Percentiles rank a stretch among this genome's conserved stretches.
These are phyloP conservation scores for Orthosia gothica DNA, from an alignment of 2,888 invertebrate genomes.

Conservation along the genomic window DNA sequence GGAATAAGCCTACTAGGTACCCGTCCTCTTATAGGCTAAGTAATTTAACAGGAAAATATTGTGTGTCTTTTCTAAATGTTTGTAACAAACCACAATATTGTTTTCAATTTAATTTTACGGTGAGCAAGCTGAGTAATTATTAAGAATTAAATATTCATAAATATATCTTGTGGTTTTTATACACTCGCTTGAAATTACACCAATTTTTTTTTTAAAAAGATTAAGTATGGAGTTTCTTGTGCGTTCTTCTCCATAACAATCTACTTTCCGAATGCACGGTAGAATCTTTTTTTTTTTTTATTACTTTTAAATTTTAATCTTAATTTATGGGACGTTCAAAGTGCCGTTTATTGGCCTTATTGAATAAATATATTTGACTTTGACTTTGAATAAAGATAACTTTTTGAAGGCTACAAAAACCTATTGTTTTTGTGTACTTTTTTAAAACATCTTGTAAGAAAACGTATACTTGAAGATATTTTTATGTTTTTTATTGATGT, in stretches of 20 bases:
- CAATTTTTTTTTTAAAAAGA: no score
- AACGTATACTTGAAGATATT: background rate
- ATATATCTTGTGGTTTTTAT: background rate
- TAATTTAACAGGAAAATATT: conserved; percentile 13
- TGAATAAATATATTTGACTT: no score
- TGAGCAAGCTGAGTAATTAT: background rate
- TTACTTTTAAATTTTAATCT: no score
- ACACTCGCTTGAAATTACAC: no score
- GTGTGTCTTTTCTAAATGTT: background rate
- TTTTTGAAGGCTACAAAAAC: background rate
- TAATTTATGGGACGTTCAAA: no score
- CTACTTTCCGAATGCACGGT: no score
- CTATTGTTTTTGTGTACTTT: background rate
- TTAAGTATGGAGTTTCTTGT: no score
- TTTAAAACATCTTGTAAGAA: background rate
- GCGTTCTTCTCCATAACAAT: no score
- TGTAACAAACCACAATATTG: background rate
- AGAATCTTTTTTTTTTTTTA: no score
- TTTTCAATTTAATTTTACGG: background rate
- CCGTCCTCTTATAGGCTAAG: background rate
- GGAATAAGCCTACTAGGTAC: conserved; percentile 10
- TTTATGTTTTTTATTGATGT: background rate
- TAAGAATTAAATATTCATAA: conserved; percentile 4
- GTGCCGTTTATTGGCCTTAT: no score
- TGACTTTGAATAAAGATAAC: no score